Evolutionary conservation across 2,888 invertebrate species (phyloP), one percentile per base, ranked within the genome.

Genomic region (Yponomeuta sedellus): DNA sequence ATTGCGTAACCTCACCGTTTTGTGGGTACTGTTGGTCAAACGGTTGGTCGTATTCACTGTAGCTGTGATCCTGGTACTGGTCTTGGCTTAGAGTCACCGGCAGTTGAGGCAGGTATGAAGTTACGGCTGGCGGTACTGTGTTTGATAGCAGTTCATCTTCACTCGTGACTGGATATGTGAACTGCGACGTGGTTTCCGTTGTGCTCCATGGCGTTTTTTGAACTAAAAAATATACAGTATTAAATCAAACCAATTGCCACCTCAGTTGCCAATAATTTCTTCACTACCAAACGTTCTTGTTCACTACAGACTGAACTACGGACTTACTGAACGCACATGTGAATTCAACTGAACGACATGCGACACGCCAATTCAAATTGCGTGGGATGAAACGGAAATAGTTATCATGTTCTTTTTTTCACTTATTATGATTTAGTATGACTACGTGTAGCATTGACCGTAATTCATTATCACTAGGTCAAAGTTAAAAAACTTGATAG

Each of bases 181-280:
- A 87, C 71, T 86, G 84, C 56, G 82, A 74, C 67, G 78, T 74
- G 67, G 76, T 78, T 67, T 90, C 90, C 56, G 82, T 73, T 75
- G 89, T 89, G 71, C 81, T 83, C 89, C 88, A 90, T 70, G 87
- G 74, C 66, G 88, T 73, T 77, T 88, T 89, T 80, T 89, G 90
- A 80, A 87, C 91, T 91, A 90, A 52, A 52, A 52, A 16, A 52
- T n/a, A 52, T 12, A 1, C 44, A 52, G 12, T 16, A 52, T 16
- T 52, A 12, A 52, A 52, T 52, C 6, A 52, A 12, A 52, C 16
- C 12, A 52, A 52, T 8, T 34, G 44, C 2, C 44, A 12, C 16
- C 12, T 4, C 16, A 52, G 16, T 52, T 52, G 12, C 12, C 44
- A 52, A 3, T 52, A 3, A 52, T 4, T 52, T 52, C 34, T 34